Base-by-base conservation (phyloP, 2,888 invertebrate genomes). In the Pristionchus fissidentatus region DNA sequence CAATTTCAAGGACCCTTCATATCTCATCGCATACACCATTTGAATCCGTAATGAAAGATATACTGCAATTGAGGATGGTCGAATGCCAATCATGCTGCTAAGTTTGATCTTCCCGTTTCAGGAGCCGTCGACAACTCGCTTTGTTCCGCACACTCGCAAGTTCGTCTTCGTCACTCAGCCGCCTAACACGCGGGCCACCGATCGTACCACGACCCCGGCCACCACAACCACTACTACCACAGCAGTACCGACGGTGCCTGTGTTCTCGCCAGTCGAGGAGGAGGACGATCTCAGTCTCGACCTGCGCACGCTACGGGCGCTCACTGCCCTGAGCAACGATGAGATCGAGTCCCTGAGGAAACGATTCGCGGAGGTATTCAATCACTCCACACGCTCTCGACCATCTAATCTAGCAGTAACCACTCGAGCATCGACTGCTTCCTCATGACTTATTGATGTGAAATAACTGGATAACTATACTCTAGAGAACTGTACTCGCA, bases 81-180 rank as follows among this genome's bases (percentile, higher is more conserved):
- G n/a, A n/a, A n/a, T n/a, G n/a, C n/a, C n/a, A n/a, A n/a, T n/a
- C n/a, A n/a, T n/a, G n/a, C n/a, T n/a, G n/a, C n/a, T n/a, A n/a
- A n/a, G n/a, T n/a, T n/a, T n/a, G n/a, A n/a, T n/a, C n/a, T 60
- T n/a, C 8, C 26, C 29, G 7, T 32, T 29, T 29, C 62, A 62
- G 79, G 26, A 0, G 22, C 57, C 79, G 35, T 35, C 41, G n/a
- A 26, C 38, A 57, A 29, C 79, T 60, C 13, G 41, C 5, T 29
- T 15, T 29, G 57, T 57, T 1, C 79, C 32, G 0, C 79, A 35
- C 4, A 79, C 79, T n/a, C 79, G 57, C 29, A 26, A 32, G 22
- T 79, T 79, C 57, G 29, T 79, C 41, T 79, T 79, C 79, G 79
- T 79, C 38, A 79, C 79, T 4, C 41, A 35, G 26, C 41, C 79